Evolutionary conservation across 2,797 vertebrate genomes (phyloP).

Genomic region (Chaetophractus vellerosus): DNA sequence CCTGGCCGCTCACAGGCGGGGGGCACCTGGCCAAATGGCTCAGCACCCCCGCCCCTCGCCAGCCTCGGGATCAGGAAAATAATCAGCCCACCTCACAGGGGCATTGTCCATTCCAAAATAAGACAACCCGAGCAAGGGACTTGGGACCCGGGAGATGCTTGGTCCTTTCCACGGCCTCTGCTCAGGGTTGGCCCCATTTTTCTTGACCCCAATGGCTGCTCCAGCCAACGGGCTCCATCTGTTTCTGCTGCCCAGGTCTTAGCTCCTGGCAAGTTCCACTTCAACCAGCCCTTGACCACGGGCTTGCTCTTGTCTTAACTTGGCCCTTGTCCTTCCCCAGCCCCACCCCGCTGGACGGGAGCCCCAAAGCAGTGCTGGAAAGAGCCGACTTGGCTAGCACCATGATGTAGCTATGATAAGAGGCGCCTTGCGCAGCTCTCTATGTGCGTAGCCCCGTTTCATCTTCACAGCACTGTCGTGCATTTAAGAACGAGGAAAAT

Average conservation of each 20-base stretch:
- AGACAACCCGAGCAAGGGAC: too few species aligned
- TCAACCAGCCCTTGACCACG: accelerated
- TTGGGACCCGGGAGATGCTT: accelerated
- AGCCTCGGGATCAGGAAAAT: background rate
- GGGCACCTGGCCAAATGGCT: background rate
- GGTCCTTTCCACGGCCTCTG: accelerated
- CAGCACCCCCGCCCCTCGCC: background rate
- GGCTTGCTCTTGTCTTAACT: background rate
- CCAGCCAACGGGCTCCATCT: accelerated
- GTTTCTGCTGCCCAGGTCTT: background rate
- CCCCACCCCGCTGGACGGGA: too few species aligned
- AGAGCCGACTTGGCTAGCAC: too few species aligned
- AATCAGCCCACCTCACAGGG: background rate
- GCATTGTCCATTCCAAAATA: background rate
- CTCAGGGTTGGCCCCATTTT: background rate
- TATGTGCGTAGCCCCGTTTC: accelerated
- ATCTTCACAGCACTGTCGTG: background rate
- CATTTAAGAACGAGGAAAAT: background rate
- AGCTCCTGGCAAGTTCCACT: background rate
- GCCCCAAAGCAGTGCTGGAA: background rate
- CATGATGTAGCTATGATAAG: accelerated
- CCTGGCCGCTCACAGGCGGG: background rate
- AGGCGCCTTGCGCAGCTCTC: background rate
- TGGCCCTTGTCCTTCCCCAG: background rate
- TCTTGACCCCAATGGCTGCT: background rate